These are phyloP conservation scores for Aramus guarauna DNA, from an alignment of 2,113 vertebrate species.

Conservation along the genomic window DNA sequence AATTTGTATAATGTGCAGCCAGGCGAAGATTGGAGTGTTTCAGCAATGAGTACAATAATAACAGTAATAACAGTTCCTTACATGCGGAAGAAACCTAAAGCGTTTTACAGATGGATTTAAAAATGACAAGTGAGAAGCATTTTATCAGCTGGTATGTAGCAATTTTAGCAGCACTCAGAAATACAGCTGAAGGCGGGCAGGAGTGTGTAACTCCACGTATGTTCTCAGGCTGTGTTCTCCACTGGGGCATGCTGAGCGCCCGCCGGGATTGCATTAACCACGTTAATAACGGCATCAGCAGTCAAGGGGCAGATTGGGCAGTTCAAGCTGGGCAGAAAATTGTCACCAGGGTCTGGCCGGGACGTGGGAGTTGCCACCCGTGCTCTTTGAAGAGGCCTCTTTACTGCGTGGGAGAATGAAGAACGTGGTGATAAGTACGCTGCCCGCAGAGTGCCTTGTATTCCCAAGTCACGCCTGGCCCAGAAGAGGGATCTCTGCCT, in stretches of 20 bases:
- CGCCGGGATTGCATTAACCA: background rate
- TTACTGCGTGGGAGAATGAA: background rate
- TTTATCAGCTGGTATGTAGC: background rate
- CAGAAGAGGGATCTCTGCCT: background rate
- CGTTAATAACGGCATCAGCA: accelerated
- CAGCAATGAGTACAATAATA: background rate
- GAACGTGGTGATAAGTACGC: accelerated
- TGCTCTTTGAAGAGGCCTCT: background rate
- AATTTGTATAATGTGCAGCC: background rate
- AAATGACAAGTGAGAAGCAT: background rate
- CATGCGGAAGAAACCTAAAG: background rate
- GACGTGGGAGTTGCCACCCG: background rate
- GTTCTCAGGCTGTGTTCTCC: background rate
- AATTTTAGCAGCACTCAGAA: background rate
- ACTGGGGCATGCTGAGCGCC: background rate
- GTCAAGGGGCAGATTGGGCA: background rate
- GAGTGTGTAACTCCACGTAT: accelerated
- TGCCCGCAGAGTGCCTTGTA: accelerated
- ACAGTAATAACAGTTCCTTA: background rate
- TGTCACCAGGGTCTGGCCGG: background rate
- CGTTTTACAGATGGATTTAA: background rate
- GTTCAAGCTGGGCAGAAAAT: background rate
- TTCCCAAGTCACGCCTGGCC: background rate
- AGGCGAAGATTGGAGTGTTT: background rate
- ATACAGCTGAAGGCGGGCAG: background rate